Evolutionary conservation across 2,113 vertebrate genomes (phyloP).

Genomic region (Rhinogobius similis): DNA sequence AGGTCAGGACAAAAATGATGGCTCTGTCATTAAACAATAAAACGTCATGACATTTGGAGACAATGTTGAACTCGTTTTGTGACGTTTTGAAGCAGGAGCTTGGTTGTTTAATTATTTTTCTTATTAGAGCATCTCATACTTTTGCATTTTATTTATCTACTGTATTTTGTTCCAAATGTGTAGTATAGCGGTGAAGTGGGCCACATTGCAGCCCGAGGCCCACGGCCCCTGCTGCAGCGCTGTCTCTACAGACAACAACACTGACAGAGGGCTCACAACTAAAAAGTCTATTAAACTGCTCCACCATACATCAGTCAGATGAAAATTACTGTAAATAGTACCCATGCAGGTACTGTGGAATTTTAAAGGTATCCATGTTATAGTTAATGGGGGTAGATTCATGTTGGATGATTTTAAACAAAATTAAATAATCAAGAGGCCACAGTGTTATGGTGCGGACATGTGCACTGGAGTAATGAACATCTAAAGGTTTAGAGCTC

Average conservation of each 20-base stretch:
- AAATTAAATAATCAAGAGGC: not conserved
- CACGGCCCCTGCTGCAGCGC: slow-evolving; percentile 44
- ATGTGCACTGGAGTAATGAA: not conserved
- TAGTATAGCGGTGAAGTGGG: slow-evolving; percentile 65
- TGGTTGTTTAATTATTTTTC: not conserved
- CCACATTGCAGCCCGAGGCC: slow-evolving; percentile 65
- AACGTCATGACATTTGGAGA: not conserved
- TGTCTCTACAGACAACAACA: slow-evolving; percentile 17
- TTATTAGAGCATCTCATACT: not conserved
- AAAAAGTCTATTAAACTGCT: not conserved
- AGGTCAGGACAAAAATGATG: not conserved
- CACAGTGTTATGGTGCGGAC: too few relatives aligned
- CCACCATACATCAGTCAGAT: not conserved
- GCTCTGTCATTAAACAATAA: slow-evolving; percentile 14
- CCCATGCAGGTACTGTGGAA: too few relatives aligned
- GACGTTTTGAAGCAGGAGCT: not conserved
- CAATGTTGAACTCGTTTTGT: not conserved
- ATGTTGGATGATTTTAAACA: not conserved
- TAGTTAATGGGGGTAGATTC: not conserved
- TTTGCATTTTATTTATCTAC: slow-evolving; percentile 16
- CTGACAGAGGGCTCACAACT: not conserved
- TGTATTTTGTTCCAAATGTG: slow-evolving; percentile 21
- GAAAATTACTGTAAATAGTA: not conserved
- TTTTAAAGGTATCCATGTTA: not conserved
- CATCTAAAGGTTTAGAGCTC: not conserved